Evolutionary conservation across 2,888 invertebrate genomes (phyloP), one percentile per base, ranked within the genome.

Genomic region (Acleris cristana): DNA sequence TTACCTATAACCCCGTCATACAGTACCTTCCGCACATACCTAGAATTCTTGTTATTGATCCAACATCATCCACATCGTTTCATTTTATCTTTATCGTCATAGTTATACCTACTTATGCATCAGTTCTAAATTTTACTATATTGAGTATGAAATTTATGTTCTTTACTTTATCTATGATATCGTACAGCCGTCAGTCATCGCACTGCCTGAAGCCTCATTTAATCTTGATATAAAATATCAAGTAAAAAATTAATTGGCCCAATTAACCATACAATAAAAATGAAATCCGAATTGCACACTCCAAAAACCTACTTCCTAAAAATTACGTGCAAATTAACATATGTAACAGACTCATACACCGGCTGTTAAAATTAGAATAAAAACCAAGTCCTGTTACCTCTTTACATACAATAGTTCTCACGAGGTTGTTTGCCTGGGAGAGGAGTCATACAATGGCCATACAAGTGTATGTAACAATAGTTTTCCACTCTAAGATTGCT

Each of bases 371-470:
- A 19, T 56, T 67, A 52, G 51, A 60, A 62, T 48, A 63, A 62
- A 67, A 62, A 67, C 57, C 19, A 40, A 53, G 63, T 67, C 67
- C 67, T 67, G 67, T 67, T 67, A 67, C 67, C 54, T 49, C 49
- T 65, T 53, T 67, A 34, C 57, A 67, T 67, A 63, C 63, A 67
- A 67, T 67, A 45, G 63, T 63, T 67, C 67, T 23, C 67, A 67
- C 67, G 67, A 58, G 67, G 67, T 67, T 62, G 48, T 67, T 67
- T 56, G 66, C 61, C 66, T 65, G 65, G 61, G 65, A 65, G 55
- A 61, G 65, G 49, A 49, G 57, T 40, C 61, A 21, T 52, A 66
- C 66, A 66, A 66, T 66, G 45, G 66, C 51, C 61, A 65, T 65
- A 51, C 65, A 61, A 60, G 54, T 65, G 65, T 60, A 52, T 61